Evolutionary conservation across 2,113 vertebrate species (phyloP), one percentile per base, ranked within the genome.

Genomic region (Heterochromis multidens): DNA sequence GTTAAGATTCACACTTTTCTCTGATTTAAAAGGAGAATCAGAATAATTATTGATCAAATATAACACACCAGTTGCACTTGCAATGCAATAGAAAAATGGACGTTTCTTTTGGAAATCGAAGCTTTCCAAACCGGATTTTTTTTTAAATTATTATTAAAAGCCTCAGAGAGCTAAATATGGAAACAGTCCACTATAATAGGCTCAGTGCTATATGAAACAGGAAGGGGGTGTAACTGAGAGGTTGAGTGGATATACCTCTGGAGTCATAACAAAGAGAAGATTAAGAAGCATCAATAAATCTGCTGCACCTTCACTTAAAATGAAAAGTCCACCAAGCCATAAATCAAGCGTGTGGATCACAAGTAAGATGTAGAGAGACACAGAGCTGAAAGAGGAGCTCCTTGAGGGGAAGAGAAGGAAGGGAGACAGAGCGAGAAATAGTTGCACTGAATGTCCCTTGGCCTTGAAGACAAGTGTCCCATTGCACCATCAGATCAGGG

Each of bases 401-500:
- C 6, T 43, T 77, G n/a, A 82, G 35, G n/a, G 60, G 56, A 80
- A 57, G 46, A 63, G 57, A 82, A 40, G 80, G 74, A 72, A 86
- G 80, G 77, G 46, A 81, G 83, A 63, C 4, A 63, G 56, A 81
- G 49, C 1, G 5, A 16, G 12, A 70, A 17, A 29, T 67, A 77
- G 63, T 9, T 82, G 87, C 52, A 87, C 77, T 1, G 54, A 91
- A 67, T 89, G 86, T 89, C 82, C 79, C 72, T 85, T 67, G 67
- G 79, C 88, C 87, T 79, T 78, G 80, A 23, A 85, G 79, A 60
- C 43, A n/a, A 85, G 85, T 87, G 65, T 90, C 84, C 59, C 4
- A 23, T 90, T 91, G 79, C 90, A 89, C 63, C 84, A 61, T 88
- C 49, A 76, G 35, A 90, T 82, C 11, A 52, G 81, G 31, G 80